These are phyloP conservation scores for Gnathonemus longibarbis DNA, from an alignment of 2,113 vertebrate genomes.

Conservation along the genomic window DNA sequence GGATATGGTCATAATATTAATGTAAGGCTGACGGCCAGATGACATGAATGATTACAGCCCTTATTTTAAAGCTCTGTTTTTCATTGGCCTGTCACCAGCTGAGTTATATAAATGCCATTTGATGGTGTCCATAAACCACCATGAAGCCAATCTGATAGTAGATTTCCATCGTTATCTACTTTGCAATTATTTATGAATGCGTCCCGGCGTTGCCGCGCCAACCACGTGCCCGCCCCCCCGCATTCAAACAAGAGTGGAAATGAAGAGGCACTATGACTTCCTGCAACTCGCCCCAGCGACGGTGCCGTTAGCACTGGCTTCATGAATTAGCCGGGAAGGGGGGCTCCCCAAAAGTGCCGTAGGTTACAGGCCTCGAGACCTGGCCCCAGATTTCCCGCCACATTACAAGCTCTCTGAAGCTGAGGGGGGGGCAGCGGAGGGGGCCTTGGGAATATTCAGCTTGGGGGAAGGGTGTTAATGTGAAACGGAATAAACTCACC, in stretches of 20 bases:
- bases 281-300: neutral
- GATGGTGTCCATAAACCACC: slow-evolving; percentile 56
- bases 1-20: slow-evolving; percentile 75
- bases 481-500: slow-evolving; percentile 35
- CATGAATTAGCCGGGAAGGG: neutral
- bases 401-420: neutral
- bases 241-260: neutral
- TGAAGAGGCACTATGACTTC: neutral
- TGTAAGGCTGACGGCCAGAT: slow-evolving; percentile 63
- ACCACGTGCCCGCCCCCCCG: neutral
- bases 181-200: slow-evolving; percentile 55
- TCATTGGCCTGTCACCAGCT: slow-evolving; percentile 63
- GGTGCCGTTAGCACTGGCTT: neutral
- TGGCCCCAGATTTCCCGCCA: neutral
- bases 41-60: slow-evolving; percentile 66
- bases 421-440: neutral
- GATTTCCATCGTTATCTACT: slow-evolving; percentile 58
- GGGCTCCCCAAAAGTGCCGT: neutral
- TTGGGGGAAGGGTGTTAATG: slow-evolving; percentile 36
- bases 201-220: neutral
- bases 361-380: neutral
- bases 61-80: slow-evolving; percentile 62
- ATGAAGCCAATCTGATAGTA: slow-evolving; percentile 62
- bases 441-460: neutral
- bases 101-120: slow-evolving; percentile 68